Base-by-base conservation (phyloP, 2,797 vertebrate genomes). In the Denticeps clupeoides region DNA sequence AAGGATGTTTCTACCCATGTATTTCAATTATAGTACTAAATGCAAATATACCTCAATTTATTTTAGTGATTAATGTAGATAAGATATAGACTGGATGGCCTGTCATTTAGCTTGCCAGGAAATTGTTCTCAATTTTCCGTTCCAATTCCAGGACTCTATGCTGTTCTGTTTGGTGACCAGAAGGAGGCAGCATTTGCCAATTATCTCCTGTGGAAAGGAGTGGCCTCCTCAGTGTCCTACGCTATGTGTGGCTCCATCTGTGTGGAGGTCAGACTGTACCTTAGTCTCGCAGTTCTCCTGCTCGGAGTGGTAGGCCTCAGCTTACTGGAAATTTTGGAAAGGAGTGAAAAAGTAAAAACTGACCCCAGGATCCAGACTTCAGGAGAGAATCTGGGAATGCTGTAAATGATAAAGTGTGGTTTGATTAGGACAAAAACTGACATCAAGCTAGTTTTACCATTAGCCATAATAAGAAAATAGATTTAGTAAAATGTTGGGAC, bases 131-230 rank as follows among this genome's bases (percentile, higher is more conserved):
- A 32, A 32, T 32, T 5, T 21, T 8, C 18, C 38, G 35, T 10
- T 19, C 35, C 16, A 18, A 21, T 21, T 38, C 4, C 35, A 38
- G 35, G 19, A 8, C 26, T 28, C 13, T 46, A 26, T 32, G 31
- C 44, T 8, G 24, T 16, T 41, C 69, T 87, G 24, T 85, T 86
- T 55, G 74, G 78, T 63, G 60, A 62, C 3, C 41, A 71, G 67
- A 85, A 79, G 41, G 84, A 84, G 47, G 80, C 84, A 1, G 84
- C 74, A n/a, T 87, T 87, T 35, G 68, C 83, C 29, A 83, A 71
- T 55, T 87, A 83, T 50, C 81, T 81, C 25, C 74, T 87, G 1
- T 78, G 82, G 75, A 84, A 87, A 38, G 82, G 84, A 0, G 18
- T 38, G 35, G 18, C 8, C 35, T 38, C 38, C 18, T 38, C 35